Conservation (phyloP, 2,888 invertebrate species). For the Micoletzkya japonica region DNA sequence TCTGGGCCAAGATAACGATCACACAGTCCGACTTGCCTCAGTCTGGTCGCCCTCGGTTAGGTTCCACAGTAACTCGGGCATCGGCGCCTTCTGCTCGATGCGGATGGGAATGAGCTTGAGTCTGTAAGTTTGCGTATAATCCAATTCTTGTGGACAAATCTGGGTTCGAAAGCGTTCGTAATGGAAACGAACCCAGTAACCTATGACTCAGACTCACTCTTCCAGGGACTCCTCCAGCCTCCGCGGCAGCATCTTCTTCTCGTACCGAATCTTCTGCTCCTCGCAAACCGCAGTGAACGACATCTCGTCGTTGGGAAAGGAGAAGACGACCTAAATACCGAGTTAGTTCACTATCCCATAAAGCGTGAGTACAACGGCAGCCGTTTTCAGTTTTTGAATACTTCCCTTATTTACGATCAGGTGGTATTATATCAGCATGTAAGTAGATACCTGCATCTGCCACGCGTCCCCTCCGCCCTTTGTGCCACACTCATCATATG, state of each 20-base stretch:
- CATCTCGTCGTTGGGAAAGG: conserved; percentile 3
- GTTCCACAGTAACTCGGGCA: conserved; percentile 6
- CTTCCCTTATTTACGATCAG: no score
- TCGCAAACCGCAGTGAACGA: conserved; percentile 2
- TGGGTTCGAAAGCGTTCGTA: no score
- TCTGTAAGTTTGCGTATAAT: no score
- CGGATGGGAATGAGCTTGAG: conserved; percentile 18
- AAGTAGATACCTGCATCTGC: neutral
- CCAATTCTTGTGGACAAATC: no score
- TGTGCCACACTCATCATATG: conserved; percentile 19
- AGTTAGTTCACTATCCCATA: neutral
- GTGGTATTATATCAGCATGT: neutral
- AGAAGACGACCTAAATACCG: conserved; percentile 10
- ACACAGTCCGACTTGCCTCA: no score
- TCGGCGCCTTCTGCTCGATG: conserved; percentile 21
- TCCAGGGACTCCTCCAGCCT: conserved; percentile 22
- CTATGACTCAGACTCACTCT: neutral
- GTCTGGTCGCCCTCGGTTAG: conserved; percentile 8
- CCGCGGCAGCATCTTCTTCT: neutral
- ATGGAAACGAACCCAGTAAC: neutral
- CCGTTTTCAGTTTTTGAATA: no score
- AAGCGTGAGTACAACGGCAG: no score
- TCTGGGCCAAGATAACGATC: no score
- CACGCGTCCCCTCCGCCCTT: conserved; percentile 2
- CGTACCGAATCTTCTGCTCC: neutral